Conservation (phyloP, 1,140 invertebrate genomes). For the Aphaenogaster floridana region DNA sequence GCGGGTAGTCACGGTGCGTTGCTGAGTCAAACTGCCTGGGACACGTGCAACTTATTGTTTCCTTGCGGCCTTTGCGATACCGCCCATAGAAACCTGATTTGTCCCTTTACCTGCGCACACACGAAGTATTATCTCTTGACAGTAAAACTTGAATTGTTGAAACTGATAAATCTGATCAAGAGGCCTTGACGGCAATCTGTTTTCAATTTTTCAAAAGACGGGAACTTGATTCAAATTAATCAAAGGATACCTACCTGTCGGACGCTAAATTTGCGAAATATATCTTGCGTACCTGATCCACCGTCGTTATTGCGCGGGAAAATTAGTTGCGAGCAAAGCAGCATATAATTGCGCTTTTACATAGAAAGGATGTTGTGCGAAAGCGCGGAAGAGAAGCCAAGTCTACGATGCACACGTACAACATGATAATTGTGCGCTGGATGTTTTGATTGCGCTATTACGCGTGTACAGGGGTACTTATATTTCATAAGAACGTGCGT, state of each 20-base stretch:
- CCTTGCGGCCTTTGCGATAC: slow-evolving; percentile 55
- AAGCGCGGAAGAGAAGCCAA: slow-evolving; percentile 36
- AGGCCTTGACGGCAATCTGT: background rate
- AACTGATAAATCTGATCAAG: slow-evolving; percentile 11
- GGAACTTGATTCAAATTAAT: background rate
- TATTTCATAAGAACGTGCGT: slow-evolving; percentile 44
- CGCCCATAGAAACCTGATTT: slow-evolving; percentile 38
- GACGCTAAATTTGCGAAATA: slow-evolving; percentile 24
- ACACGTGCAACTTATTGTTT: slow-evolving; percentile 72
- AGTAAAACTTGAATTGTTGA: slow-evolving; percentile 6
- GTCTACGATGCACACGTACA: slow-evolving; percentile 12
- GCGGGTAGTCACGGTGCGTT: slow-evolving; percentile 62
- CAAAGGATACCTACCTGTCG: background rate
- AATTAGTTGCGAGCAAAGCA: slow-evolving; percentile 45
- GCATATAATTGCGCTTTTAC: slow-evolving; percentile 39
- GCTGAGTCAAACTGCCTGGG: slow-evolving; percentile 53
- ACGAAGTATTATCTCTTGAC: slow-evolving; percentile 17
- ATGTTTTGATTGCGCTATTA: slow-evolving; percentile 57
- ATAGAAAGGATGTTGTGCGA: slow-evolving; percentile 40
- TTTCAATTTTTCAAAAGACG: background rate
- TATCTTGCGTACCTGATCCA: slow-evolving; percentile 1
- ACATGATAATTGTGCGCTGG: slow-evolving; percentile 47
- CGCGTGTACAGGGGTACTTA: slow-evolving; percentile 39
- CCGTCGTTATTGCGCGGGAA: slow-evolving; percentile 1
- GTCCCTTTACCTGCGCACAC: background rate